Evolutionary conservation across 2,797 vertebrate genomes (phyloP).

Genomic region (Cetoscarus ocellatus): DNA sequence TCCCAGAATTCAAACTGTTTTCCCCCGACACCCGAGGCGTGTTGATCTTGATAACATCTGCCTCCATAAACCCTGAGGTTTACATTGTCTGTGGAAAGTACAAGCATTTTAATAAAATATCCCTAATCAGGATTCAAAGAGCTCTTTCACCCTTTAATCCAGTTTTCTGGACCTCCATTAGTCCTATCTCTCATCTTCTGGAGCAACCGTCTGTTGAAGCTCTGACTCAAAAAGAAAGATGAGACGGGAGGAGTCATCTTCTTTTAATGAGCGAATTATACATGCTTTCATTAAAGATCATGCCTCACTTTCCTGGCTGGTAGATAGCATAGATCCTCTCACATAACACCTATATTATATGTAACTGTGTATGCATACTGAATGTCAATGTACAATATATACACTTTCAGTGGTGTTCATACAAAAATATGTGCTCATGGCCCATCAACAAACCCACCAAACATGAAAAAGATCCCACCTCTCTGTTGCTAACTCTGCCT

Average conservation of each 20-base stretch:
- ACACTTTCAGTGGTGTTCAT: no score
- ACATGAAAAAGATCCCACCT: no score
- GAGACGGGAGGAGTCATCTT: conserved; percentile 10
- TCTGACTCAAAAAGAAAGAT: conserved; percentile 19
- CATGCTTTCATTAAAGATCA: conserved; percentile 15
- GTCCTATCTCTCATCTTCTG: conserved; percentile 33
- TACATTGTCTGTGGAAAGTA: conserved; percentile 36
- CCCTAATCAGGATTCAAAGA: conserved; percentile 48
- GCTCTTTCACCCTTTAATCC: conserved; percentile 41
- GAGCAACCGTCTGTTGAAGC: conserved; percentile 9
- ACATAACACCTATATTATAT: no score
- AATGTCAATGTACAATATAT: no score
- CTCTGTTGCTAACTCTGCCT: no score
- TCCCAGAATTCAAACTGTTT: conserved; percentile 9
- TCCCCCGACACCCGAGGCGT: conserved; percentile 8
- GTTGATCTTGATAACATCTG: conserved; percentile 50
- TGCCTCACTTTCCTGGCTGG: background rate
- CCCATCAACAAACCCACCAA: no score
- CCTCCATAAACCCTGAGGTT: conserved; percentile 32
- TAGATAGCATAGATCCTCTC: background rate
- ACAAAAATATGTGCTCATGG: no score
- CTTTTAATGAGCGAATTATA: conserved; percentile 33
- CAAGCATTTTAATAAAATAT: conserved; percentile 36
- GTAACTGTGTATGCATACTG: no score
- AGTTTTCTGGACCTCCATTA: conserved; percentile 44